Conservation (phyloP, 2,888 invertebrate species). For the Andrena trimmerana region DNA sequence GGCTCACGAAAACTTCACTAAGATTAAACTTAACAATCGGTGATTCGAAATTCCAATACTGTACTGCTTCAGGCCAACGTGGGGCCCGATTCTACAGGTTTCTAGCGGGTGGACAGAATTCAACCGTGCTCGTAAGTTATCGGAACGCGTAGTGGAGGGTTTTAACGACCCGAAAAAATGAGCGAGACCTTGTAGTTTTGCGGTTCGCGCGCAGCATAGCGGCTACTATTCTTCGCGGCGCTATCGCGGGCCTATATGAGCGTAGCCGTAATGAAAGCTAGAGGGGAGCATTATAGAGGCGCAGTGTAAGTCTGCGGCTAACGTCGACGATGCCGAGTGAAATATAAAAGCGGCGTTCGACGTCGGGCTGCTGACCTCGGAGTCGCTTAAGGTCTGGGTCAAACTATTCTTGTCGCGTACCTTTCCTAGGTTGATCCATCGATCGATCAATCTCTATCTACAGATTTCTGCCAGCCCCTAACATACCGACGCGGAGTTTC, state of each 20-base stretch:
- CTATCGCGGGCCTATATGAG: conserved; percentile 23
- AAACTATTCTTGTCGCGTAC: conserved; percentile 77
- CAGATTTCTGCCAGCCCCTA: conserved; percentile 42
- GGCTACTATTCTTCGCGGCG: conserved; percentile 30
- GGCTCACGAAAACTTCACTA: not conserved
- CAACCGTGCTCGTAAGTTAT: not conserved
- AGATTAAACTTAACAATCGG: not conserved
- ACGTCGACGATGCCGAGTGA: conserved; percentile 64
- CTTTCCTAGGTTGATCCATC: conserved; percentile 59
- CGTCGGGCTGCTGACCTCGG: conserved; percentile 74
- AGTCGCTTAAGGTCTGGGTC: conserved; percentile 78
- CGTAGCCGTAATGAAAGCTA: conserved; percentile 48
- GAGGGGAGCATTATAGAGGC: conserved; percentile 40
- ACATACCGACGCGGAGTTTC: conserved; percentile 16
- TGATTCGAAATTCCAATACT: not conserved
- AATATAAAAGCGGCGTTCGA: conserved; percentile 69
- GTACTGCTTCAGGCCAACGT: not conserved
- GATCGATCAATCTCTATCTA: conserved; percentile 68
- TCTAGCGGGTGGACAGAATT: not conserved
- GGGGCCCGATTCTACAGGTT: not conserved
- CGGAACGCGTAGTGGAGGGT: conserved; percentile 12
- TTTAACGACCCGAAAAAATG: conserved; percentile 14
- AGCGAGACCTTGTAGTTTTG: conserved; percentile 6
- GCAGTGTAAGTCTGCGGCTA: conserved; percentile 51
- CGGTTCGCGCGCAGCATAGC: conserved; percentile 49